Evolutionary conservation across 2,888 invertebrate species (phyloP).

Genomic region (Corbicula japonica): DNA sequence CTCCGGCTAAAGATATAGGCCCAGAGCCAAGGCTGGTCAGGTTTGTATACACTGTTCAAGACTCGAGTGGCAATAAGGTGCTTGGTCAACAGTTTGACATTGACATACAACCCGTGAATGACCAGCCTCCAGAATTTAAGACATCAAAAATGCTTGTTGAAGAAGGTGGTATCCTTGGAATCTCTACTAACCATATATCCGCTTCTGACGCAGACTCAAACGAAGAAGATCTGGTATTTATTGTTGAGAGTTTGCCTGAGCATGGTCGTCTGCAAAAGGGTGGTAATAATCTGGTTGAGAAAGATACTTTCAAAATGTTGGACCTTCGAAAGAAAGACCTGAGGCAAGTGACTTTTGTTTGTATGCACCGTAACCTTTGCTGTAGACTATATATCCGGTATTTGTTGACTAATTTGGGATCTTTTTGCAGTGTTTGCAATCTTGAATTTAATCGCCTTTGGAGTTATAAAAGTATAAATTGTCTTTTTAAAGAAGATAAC

Average conservation of each 20-base stretch:
- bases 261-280: constrained; percentile 84
- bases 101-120: constrained; percentile 85
- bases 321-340: constrained; percentile 81
- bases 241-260: constrained; percentile 81
- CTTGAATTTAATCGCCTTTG: too few species aligned
- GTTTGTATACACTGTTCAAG: constrained; percentile 84
- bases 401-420: too few species aligned
- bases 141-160: constrained; percentile 82
- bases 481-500: too few species aligned
- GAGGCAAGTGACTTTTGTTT: too few species aligned
- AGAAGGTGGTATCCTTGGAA: constrained; percentile 84
- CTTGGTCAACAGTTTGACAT: constrained; percentile 83
- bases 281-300: constrained; percentile 79
- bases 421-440: too few species aligned
- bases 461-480: too few species aligned
- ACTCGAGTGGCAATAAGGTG: constrained; percentile 82
- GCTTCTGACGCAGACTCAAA: constrained; percentile 85
- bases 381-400: too few species aligned
- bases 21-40: constrained; percentile 80
- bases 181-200: constrained; percentile 84
- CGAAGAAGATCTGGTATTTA: constrained; percentile 79
- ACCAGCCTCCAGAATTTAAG: constrained; percentile 81
- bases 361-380: too few species aligned
- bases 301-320: constrained; percentile 81
- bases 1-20: constrained; percentile 85